A percentile compares a stretch with the other conserved stretches of the same genome.
phyloP scores from a whole-genome alignment of 2,888 invertebrate genomes.

The Orthonevra nobilis region DNA sequence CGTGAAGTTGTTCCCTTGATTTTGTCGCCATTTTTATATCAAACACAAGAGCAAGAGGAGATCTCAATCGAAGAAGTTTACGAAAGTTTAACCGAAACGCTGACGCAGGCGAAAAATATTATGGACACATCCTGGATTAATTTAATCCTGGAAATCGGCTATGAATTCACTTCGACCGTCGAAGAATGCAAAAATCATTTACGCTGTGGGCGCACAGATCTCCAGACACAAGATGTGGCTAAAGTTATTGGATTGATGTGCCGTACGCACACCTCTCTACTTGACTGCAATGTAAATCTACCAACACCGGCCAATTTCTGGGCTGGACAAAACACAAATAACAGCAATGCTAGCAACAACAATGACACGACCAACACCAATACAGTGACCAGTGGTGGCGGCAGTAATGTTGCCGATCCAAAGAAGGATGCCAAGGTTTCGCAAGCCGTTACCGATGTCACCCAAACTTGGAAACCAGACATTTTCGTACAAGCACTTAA shows the following conservation, averaged over 20 bases:
- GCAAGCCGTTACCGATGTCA: constrained; percentile 80
- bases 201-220: constrained; percentile 89
- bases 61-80: constrained; percentile 78
- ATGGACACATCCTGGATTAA: constrained; percentile 91
- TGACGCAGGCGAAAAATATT: constrained; percentile 81
- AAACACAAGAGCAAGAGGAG: constrained; percentile 73
- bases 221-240: constrained; percentile 91
- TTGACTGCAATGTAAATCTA: constrained; percentile 86
- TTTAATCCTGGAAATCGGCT: constrained; percentile 93
- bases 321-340: constrained; percentile 78
- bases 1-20: constrained; percentile 93
- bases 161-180: constrained; percentile 90
- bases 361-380: constrained; percentile 74
- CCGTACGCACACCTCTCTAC: constrained; percentile 85
- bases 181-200: constrained; percentile 94
- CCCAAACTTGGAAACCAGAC: constrained; percentile 93
- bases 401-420: constrained; percentile 72
- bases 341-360: constrained; percentile 72
- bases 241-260: constrained; percentile 93
- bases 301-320: constrained; percentile 86
- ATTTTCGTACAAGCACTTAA: constrained; percentile 95
- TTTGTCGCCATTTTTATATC: constrained; percentile 91
- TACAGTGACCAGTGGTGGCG: constrained; percentile 71
- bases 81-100: constrained; percentile 78
- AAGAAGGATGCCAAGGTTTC: constrained; percentile 71